Evolutionary conservation across 2,113 vertebrate species (phyloP), one percentile per base, ranked within the genome.

Genomic region (Vulpes vulpes): DNA sequence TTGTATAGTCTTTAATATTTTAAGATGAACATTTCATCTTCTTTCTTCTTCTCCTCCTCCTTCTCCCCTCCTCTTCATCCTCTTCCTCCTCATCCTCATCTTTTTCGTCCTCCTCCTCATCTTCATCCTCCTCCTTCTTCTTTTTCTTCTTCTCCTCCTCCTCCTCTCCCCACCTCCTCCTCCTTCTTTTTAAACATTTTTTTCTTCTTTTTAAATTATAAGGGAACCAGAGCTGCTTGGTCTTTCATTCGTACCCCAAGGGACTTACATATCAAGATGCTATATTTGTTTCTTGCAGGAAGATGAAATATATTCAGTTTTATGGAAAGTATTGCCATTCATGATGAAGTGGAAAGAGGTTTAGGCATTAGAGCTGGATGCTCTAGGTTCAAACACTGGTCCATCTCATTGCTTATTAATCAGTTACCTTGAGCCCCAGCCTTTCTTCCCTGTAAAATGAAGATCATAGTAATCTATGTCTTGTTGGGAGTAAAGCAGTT

Each of bases 221-320:
- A 87, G 92, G 74, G 22, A 87, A 59, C 69, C 55, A 69, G 43
- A 57, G 57, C 22, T 91, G 84, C 69, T 74, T 83, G 35, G 8
- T 78, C 57, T 92, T 62, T 93, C 57, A 73, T 81, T 55, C 86
- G 64, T 86, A 94, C 76, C n/a, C 87, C 57, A 71, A 84, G 49
- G 67, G 62, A 74, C 43, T n/a, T 35, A 35, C 80, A 51, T 67
- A 65, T 76, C 57, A 79, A 88, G 76, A 76, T 51, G 25, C n/a
- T 82, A 3, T 43, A 20, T 69, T 84, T 79, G n/a, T 95, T 59
- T 96, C 78, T 89, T 89, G 81, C 30, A 65, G 82, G 83, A 95
- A 64, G 73, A 32, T 30, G 49, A 43, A 69, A 62, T 74, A 32
- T 51, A 64, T 67, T 95, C 43, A 38, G 8, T 0, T 82, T 0